A percentile compares a stretch with the other conserved stretches of the same genome.
These are phyloP conservation scores for Halictus quadricinctus DNA, from an alignment of 2,888 invertebrate genomes.

Conservation along the genomic window DNA sequence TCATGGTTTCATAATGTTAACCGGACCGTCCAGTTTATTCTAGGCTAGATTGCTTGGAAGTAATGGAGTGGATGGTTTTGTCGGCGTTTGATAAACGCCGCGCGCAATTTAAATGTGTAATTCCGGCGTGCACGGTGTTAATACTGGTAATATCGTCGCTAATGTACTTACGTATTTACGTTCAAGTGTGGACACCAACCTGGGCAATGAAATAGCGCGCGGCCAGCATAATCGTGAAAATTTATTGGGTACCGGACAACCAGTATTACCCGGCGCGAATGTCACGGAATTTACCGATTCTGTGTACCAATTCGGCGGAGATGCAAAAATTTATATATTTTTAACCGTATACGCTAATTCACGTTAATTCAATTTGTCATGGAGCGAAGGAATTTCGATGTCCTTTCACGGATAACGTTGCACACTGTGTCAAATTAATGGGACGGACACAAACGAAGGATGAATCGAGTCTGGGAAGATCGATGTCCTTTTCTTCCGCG, in stretches of 20 bases:
- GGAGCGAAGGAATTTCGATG: constrained; percentile 6
- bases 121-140: constrained; percentile 14
- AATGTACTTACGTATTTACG: neutral
- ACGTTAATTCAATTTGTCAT: neutral
- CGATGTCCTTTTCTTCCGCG: constrained; percentile 17
- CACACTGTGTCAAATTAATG: constrained; percentile 39
- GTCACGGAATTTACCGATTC: neutral
- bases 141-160: constrained; percentile 22
- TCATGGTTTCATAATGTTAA: neutral
- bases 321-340: neutral
- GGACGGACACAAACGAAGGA: constrained; percentile 35
- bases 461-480: constrained; percentile 30
- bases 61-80: constrained; percentile 38
- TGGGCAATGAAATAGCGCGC: neutral
- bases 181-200: neutral
- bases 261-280: neutral
- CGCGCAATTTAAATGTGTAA: constrained; percentile 33
- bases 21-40: neutral
- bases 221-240: neutral
- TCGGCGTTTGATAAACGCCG: constrained; percentile 42
- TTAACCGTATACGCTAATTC: too few species aligned
- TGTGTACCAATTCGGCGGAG: neutral
- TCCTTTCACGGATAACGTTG: neutral
- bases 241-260: neutral
- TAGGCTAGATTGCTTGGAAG: constrained; percentile 5